Percentiles rank a stretch among this genome's conserved stretches.
phyloP scores from a whole-genome alignment of 2,888 invertebrate species.

The Hermodice carunculata region DNA sequence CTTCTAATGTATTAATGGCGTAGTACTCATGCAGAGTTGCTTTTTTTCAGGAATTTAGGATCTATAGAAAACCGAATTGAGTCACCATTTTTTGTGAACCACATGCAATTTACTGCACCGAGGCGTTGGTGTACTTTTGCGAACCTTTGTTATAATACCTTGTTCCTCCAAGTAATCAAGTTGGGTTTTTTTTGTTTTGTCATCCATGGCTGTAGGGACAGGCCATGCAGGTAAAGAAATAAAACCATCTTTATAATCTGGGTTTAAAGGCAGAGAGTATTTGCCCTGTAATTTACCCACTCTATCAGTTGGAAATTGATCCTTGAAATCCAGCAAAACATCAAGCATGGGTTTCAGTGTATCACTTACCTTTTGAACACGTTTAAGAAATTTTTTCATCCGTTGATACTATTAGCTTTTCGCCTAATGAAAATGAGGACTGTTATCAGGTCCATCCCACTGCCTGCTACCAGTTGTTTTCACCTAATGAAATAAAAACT shows the following conservation, averaged over 20 bases:
- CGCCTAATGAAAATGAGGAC: background rate
- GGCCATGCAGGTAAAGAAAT: background rate
- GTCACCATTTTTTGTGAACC: background rate
- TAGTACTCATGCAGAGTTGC: background rate
- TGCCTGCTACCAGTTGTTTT: no score
- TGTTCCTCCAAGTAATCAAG: background rate
- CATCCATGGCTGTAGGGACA: background rate
- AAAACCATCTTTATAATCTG: conserved; percentile 9
- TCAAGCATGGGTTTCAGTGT: no score
- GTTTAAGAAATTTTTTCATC: background rate
- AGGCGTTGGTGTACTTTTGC: background rate
- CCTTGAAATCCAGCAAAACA: background rate
- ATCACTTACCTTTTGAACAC: background rate
- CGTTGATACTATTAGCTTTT: background rate
- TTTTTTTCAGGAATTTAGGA: background rate
- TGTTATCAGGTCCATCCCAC: no score
- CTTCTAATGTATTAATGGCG: background rate
- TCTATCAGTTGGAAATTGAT: conserved; percentile 5
- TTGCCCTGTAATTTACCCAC: conserved; percentile 3
- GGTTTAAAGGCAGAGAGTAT: background rate
- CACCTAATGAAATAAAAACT: no score
- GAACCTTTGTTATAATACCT: background rate
- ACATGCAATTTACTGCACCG: conserved; percentile 1
- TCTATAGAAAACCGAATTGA: background rate
- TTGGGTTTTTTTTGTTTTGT: background rate